Evolutionary conservation across 2,797 vertebrate genomes (phyloP).

Genomic region (Octomys mimax): DNA sequence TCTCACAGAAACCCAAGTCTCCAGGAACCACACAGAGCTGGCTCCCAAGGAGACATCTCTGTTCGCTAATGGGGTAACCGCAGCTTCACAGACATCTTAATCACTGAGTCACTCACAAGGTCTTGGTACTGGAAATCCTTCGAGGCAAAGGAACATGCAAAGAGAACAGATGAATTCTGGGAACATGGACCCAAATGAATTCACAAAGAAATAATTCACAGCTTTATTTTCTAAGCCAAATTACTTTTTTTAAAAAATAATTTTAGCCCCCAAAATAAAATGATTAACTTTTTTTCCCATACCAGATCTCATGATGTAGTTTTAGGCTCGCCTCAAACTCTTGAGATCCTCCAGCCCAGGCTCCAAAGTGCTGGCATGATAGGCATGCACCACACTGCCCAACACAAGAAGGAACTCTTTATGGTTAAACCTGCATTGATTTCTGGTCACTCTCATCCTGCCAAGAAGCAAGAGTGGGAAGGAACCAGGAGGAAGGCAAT

Average conservation of each 20-base stretch:
- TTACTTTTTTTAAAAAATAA: conserved; percentile 51
- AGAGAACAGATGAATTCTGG: conserved; percentile 64
- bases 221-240: conserved; percentile 43
- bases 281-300: background rate
- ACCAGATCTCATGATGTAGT: background rate
- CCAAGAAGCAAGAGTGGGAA: background rate
- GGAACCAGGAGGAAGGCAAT: background rate
- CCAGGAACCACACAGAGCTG: background rate
- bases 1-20: background rate
- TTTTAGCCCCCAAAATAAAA: conserved; percentile 60
- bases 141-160: conserved; percentile 35
- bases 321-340: background rate
- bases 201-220: conserved; percentile 61
- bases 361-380: background rate
- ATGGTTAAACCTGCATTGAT: conserved; percentile 39
- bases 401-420: conserved; percentile 57
- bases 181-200: conserved; percentile 36
- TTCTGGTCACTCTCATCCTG: background rate
- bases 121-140: conserved; percentile 35
- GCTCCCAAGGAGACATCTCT: background rate
- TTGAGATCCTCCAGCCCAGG: background rate
- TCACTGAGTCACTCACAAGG: conserved; percentile 14
- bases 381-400: background rate
- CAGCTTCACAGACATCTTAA: background rate
- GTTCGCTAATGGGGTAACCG: background rate